A percentile compares a stretch with the other conserved stretches of the same genome.
Evolutionary conservation across 2,113 vertebrate species (phyloP).

Genomic region (Vombatus ursinus): DNA sequence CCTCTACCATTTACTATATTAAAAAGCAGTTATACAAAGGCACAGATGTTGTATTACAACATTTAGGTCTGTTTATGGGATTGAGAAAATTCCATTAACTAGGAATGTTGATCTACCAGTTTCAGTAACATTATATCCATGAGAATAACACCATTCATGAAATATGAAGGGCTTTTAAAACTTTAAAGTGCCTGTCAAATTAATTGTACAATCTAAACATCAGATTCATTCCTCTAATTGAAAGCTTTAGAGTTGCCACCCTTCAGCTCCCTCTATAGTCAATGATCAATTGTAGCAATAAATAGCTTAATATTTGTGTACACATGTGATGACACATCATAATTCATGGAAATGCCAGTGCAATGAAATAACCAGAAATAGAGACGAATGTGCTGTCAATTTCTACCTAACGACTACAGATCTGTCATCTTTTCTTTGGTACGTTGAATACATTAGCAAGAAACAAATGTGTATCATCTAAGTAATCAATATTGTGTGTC

Average conservation of each 20-base stretch:
- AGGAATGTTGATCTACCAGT: conserved; percentile 25
- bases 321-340: conserved; percentile 67
- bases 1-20: not conserved
- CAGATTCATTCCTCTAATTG: conserved; percentile 60
- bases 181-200: conserved; percentile 47
- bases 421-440: conserved; percentile 67
- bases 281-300: conserved; percentile 68
- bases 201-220: conserved; percentile 31
- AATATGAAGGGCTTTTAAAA: conserved; percentile 62
- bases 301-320: conserved; percentile 77
- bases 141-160: conserved; percentile 55
- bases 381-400: conserved; percentile 77
- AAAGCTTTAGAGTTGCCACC: conserved; percentile 40
- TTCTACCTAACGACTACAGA: conserved; percentile 78
- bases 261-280: conserved; percentile 51
- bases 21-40: not conserved
- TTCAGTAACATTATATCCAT: conserved; percentile 54
- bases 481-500: conserved; percentile 80
- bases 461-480: conserved; percentile 67
- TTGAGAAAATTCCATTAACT: conserved; percentile 39
- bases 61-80: conserved; percentile 13
- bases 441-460: conserved; percentile 67
- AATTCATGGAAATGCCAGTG: conserved; percentile 78
- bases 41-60: not conserved
- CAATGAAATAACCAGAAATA: conserved; percentile 76